A percentile compares a stretch with the other conserved stretches of the same genome.
Conservation (phyloP, 2,113 vertebrate species). For the Hippopotamus amphibius region DNA sequence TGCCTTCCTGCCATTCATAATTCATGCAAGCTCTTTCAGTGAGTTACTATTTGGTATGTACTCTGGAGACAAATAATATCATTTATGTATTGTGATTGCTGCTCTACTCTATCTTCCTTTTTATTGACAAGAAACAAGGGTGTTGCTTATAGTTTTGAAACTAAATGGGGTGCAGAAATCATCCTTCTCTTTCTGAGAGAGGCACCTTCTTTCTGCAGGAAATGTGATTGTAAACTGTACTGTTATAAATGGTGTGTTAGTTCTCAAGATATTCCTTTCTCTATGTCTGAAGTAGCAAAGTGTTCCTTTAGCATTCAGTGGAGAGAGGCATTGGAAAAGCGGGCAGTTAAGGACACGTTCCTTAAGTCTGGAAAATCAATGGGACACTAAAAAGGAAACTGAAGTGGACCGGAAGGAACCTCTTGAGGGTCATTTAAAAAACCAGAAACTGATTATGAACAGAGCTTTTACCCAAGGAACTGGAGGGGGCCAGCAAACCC, state of each 20-base stretch:
- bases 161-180: conserved; percentile 83
- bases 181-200: conserved; percentile 77
- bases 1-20: conserved; percentile 74
- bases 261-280: conserved; percentile 83
- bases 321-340: conserved; percentile 79
- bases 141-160: conserved; percentile 81
- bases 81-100: conserved; percentile 71
- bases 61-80: conserved; percentile 71
- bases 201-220: conserved; percentile 80
- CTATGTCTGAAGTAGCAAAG: conserved; percentile 78
- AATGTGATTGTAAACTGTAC: conserved; percentile 84
- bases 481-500: conserved; percentile 84
- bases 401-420: conserved; percentile 87
- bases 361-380: conserved; percentile 88
- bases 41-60: conserved; percentile 62
- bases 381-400: conserved; percentile 86
- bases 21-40: conserved; percentile 63
- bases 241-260: conserved; percentile 83
- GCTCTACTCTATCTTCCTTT: conserved; percentile 72
- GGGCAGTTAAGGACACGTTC: conserved; percentile 83
- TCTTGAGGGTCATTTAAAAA: conserved; percentile 86
- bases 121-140: conserved; percentile 76
- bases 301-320: conserved; percentile 82
- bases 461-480: conserved; percentile 84
- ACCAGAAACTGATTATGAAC: conserved; percentile 86